Base-by-base conservation (phyloP, 2,888 invertebrate species). In the Lithophane ornitopus region DNA sequence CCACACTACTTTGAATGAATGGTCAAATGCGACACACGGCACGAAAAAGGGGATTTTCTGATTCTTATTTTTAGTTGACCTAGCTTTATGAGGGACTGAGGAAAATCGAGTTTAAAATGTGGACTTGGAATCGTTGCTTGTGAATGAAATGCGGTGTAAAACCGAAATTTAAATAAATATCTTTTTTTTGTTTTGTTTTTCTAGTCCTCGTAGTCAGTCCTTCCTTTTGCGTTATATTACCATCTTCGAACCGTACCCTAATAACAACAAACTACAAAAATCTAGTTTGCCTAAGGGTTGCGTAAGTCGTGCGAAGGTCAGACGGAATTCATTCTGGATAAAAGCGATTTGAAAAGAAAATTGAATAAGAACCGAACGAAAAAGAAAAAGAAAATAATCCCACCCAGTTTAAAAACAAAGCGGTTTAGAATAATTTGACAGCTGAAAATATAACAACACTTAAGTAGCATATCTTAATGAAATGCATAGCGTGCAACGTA, bases 401-500 rank as follows among this genome's bases (percentile, higher is more conserved):
- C 39, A n/a, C 7, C 16, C 34, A n/a, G n/a, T 39, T n/a, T 4
- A 19, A 66, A 16, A 54, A 67, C 16, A 34, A 34, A 59, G 34
- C 2, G 34, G 34, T 12, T 61, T 62, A 67, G 19, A 61, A 16
- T 6, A 58, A 70, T 44, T 70, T 72, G 74, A 84, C 63, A 74
- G 80, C 26, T 73, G 7, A 74, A 80, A 46, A 62, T 70, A 58
- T 66, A 61, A 74, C 22, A 67, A 52, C 28, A 54, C 49, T 76
- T 41, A 76, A 67, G 70, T 52, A 85, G 73, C 83, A 71, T 75
- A 85, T 83, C 84, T 74, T 83, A 83, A 83, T 74, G 70, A 74
- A 78, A 83, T 83, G 68, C 86, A 83, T 83, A 83, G 82, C 82
- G 82, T 83, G 86, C 70, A 1, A 69, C 68, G 58, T 70, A 74